A percentile compares a stretch with the other conserved stretches of the same genome.
Conservation (phyloP, 2,797 vertebrate genomes). For the Acanthopagrus latus region DNA sequence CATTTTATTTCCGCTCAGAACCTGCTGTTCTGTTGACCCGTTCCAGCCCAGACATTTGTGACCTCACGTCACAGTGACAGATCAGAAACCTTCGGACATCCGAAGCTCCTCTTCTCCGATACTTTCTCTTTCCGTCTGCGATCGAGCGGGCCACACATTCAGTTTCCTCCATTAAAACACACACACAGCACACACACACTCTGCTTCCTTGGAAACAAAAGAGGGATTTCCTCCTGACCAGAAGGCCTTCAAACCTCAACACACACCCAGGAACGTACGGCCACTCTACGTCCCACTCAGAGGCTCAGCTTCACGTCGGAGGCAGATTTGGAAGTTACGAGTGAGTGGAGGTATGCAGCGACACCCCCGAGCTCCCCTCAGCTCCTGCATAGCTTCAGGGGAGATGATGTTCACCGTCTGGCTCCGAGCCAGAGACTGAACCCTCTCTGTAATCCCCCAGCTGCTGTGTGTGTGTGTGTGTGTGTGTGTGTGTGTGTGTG, state of each 20-base stretch:
- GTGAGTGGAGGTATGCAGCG: slow-evolving; percentile 45
- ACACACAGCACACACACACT: slow-evolving; percentile 30
- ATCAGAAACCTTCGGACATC: too few relatives aligned
- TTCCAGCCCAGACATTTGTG: too few relatives aligned
- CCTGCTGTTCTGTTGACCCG: too few relatives aligned
- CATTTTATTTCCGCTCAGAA: too few relatives aligned
- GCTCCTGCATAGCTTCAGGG: slow-evolving; percentile 43
- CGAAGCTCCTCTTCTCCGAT: too few relatives aligned
- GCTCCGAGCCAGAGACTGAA: slow-evolving; percentile 65
- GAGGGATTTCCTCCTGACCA: slow-evolving; percentile 75
- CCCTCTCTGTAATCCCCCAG: slow-evolving; percentile 63
- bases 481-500: slow-evolving; percentile 5
- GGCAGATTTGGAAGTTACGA: slow-evolving; percentile 33
- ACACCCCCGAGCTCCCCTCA: slow-evolving; percentile 27
- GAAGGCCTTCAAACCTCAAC: slow-evolving; percentile 36
- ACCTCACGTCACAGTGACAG: too few relatives aligned
- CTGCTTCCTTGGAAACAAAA: slow-evolving; percentile 75
- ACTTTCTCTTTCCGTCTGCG: not conserved
- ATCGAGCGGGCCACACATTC: slow-evolving; percentile 36
- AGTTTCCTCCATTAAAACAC: slow-evolving; percentile 47
- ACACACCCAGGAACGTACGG: slow-evolving; percentile 28
- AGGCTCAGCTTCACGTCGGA: slow-evolving; percentile 29
- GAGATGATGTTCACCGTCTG: slow-evolving; percentile 55
- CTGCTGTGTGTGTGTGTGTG: slow-evolving; percentile 49
- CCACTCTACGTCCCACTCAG: not conserved